These are phyloP conservation scores for Furcula furcula DNA, from an alignment of 2,888 invertebrate genomes.

Conservation along the genomic window DNA sequence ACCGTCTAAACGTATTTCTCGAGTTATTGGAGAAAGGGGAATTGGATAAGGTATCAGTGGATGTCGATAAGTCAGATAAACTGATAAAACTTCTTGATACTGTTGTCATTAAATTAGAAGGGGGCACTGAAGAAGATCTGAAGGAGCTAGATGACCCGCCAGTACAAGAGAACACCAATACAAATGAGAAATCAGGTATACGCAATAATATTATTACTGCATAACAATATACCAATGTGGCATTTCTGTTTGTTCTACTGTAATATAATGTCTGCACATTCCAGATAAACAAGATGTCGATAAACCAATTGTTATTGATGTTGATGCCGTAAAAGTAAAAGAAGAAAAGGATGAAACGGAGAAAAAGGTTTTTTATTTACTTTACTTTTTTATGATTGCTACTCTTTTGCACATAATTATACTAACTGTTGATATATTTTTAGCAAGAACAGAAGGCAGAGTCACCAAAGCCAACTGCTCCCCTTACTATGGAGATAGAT, in stretches of 20 bases:
- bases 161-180: conserved; percentile 40
- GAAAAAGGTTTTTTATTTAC: conserved; percentile 54
- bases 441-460: conserved; percentile 56
- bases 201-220: too few relatives aligned
- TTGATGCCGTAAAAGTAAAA: conserved; percentile 68
- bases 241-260: too few relatives aligned
- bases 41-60: conserved; percentile 90
- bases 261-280: too few relatives aligned
- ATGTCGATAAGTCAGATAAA: conserved; percentile 91
- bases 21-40: conserved; percentile 89
- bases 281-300: conserved; percentile 58
- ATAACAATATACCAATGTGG: too few relatives aligned
- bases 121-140: conserved; percentile 94
- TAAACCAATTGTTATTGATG: conserved; percentile 70
- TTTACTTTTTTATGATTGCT: too few relatives aligned
- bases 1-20: conserved; percentile 93
- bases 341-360: conserved; percentile 64
- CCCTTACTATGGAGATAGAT: conserved; percentile 77
- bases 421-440: conserved; percentile 4
- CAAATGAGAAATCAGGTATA: conserved; percentile 59
- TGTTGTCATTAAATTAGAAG: conserved; percentile 98
- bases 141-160: conserved; percentile 89
- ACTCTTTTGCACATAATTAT: not conserved
- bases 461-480: conserved; percentile 63
- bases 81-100: conserved; percentile 95